A percentile compares a stretch with the other conserved stretches of the same genome.
Conservation (phyloP, 2,888 invertebrate species). For the Tiphia femorata region DNA sequence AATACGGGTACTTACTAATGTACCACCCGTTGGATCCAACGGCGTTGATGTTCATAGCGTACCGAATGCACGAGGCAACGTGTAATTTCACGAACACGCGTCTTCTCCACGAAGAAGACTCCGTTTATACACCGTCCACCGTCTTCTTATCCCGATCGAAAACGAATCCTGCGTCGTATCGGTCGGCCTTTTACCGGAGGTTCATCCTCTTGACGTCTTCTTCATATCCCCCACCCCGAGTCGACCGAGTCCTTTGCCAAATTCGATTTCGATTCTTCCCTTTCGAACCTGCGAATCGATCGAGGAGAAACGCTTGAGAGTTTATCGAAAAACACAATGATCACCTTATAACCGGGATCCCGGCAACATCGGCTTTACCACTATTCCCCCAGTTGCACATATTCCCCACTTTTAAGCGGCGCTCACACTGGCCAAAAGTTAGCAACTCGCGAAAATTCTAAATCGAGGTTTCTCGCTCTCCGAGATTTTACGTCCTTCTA, state of each 20-base stretch:
- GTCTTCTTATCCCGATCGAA: slow-evolving; percentile 1
- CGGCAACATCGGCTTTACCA: slow-evolving; percentile 33
- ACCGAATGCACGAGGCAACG: slow-evolving; percentile 35
- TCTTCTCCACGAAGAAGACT: slow-evolving; percentile 20
- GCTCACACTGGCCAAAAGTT: slow-evolving; percentile 19
- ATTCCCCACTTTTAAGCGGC: slow-evolving; percentile 33
- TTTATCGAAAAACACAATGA: slow-evolving; percentile 35
- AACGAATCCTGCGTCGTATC: neutral
- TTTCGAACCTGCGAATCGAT: slow-evolving; percentile 16
- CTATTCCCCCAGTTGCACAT: slow-evolving; percentile 39
- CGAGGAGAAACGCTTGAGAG: slow-evolving; percentile 29
- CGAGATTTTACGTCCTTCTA: no score
- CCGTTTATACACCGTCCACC: slow-evolving; percentile 23
- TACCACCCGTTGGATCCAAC: slow-evolving; percentile 43
- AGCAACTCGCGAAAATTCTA: neutral
- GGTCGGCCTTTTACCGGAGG: neutral
- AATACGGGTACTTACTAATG: slow-evolving; percentile 39
- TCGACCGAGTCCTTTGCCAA: neutral
- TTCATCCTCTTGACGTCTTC: neutral
- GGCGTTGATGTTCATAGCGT: slow-evolving; percentile 47
- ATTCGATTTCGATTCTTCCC: no score
- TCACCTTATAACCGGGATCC: slow-evolving; percentile 33
- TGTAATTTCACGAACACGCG: slow-evolving; percentile 35
- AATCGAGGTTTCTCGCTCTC: no score
- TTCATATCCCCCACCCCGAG: neutral